These are phyloP conservation scores for Iguana delicatissima DNA, from an alignment of 2,797 vertebrate species.

Conservation along the genomic window DNA sequence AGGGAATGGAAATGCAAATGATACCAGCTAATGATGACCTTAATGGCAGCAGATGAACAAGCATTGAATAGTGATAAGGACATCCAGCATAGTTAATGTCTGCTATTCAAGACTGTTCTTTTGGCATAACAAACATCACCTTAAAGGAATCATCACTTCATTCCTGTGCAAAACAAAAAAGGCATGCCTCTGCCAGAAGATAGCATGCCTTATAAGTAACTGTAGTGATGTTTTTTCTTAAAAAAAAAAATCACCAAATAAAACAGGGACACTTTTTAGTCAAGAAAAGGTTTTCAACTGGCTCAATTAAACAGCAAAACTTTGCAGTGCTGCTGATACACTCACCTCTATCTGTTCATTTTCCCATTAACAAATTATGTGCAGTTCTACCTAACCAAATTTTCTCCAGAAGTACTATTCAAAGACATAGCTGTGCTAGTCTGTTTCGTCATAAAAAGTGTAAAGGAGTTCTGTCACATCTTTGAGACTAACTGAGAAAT, in stretches of 20 bases:
- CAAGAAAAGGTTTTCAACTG: constrained; percentile 68
- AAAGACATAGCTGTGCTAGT: too few species aligned
- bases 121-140: background rate
- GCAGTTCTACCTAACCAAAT: too few species aligned
- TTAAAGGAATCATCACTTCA: background rate
- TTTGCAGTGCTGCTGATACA: background rate
- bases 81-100: background rate
- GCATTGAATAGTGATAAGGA: too few species aligned
- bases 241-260: background rate
- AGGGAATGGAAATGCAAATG: too few species aligned
- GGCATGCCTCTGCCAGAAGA: background rate
- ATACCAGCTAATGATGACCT: too few species aligned
- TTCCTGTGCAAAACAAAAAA: background rate
- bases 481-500: too few species aligned
- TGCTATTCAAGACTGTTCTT: too few species aligned
- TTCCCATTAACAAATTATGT: too few species aligned
- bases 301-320: background rate
- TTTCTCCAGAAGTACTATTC: background rate
- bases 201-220: background rate
- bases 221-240: background rate
- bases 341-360: background rate
- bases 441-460: too few species aligned
- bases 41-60: too few species aligned
- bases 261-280: constrained; percentile 29
- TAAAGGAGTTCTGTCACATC: too few species aligned